A percentile compares a stretch with the other conserved stretches of the same genome.
Conservation (phyloP, 2,113 vertebrate species). For the Smithornis capensis region DNA sequence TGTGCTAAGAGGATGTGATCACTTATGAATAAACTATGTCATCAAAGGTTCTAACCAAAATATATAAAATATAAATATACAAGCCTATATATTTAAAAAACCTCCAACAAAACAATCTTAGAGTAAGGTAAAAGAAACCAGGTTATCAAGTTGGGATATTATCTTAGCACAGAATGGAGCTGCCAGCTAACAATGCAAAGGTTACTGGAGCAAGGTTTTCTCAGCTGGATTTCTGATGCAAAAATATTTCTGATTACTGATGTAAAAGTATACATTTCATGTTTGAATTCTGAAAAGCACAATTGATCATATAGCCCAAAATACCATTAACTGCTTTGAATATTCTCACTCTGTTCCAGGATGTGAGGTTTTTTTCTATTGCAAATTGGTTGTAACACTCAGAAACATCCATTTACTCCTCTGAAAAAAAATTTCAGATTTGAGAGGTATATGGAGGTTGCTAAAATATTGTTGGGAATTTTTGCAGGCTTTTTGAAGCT, state of each 20-base stretch:
- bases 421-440: neutral
- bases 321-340: neutral
- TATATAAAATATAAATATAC: neutral
- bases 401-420: neutral
- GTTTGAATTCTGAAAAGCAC: neutral
- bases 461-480: neutral
- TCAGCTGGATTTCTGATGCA: neutral
- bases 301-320: neutral
- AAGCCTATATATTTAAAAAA: neutral
- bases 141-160: neutral
- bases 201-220: neutral
- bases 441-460: neutral
- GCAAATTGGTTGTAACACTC: neutral
- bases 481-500: neutral
- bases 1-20: neutral
- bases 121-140: neutral
- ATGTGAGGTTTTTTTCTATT: neutral
- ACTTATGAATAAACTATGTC: neutral
- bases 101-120: neutral
- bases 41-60: neutral
- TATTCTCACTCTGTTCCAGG: neutral
- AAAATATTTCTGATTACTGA: neutral
- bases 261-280: neutral
- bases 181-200: neutral
- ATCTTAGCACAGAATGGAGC: neutral